Evolutionary conservation across 2,888 invertebrate genomes (phyloP).

Genomic region (Drosophila kambysellisi): DNA sequence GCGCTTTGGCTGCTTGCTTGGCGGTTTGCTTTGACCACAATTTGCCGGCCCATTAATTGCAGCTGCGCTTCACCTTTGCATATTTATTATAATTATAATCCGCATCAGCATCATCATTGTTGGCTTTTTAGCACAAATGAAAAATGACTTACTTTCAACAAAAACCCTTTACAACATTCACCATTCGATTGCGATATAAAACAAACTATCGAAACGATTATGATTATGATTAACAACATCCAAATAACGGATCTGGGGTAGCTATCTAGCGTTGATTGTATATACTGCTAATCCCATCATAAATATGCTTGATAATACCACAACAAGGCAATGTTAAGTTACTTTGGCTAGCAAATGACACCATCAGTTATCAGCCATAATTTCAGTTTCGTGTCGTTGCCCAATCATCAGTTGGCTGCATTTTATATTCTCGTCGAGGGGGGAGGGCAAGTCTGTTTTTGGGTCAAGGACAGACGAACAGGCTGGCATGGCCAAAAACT

Average conservation of each 20-base stretch:
- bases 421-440: background rate
- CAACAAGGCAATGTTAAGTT: background rate
- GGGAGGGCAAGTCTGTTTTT: background rate
- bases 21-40: conserved; percentile 34
- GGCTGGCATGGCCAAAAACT: background rate
- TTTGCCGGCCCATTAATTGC: conserved; percentile 52
- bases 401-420: background rate
- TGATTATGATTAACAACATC: background rate
- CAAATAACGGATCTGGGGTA: background rate
- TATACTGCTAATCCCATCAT: background rate
- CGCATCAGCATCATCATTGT: conserved; percentile 17
- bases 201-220: background rate
- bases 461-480: conserved; percentile 49
- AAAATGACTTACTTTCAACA: conserved; percentile 31
- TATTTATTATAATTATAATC: conserved; percentile 12
- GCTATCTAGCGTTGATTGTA: background rate
- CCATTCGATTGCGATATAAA: background rate
- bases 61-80: conserved; percentile 16
- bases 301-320: background rate
- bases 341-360: conserved; percentile 8
- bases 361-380: background rate
- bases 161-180: conserved; percentile 3
- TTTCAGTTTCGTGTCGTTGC: conserved; percentile 10
- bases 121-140: conserved; percentile 6
- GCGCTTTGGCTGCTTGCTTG: background rate